phyloP scores from a whole-genome alignment of 2,888 invertebrate species.

The Himalopsyche japonica region DNA sequence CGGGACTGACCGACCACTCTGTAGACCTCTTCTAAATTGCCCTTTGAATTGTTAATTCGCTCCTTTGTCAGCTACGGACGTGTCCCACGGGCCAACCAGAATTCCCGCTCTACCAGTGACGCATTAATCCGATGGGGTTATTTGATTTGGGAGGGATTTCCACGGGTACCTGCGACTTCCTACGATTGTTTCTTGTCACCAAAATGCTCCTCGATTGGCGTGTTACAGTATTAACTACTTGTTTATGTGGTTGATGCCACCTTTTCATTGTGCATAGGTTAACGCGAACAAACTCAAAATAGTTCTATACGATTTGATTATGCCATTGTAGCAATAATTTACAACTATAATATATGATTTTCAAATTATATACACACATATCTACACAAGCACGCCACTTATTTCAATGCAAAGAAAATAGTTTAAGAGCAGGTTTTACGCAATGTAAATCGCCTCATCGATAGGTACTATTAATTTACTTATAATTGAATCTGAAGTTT shows the following conservation, averaged over 20 bases:
- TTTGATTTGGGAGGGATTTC: neutral
- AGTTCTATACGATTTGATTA: neutral
- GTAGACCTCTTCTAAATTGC: constrained; percentile 22
- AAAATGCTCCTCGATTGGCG: neutral
- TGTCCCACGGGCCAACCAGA: neutral
- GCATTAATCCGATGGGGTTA: neutral
- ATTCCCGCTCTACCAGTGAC: neutral
- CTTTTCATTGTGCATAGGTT: neutral
- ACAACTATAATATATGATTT: too few species aligned
- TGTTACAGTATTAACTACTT: neutral
- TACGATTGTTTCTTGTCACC: neutral
- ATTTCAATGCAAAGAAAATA: too few species aligned
- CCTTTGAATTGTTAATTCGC: constrained; percentile 30
- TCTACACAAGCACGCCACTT: too few species aligned
- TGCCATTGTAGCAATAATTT: too few species aligned
- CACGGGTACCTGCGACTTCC: neutral
- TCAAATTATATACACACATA: too few species aligned
- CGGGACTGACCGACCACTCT: neutral
- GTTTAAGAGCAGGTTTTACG: too few species aligned
- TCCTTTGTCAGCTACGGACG: constrained; percentile 19
- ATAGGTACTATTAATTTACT: too few species aligned
- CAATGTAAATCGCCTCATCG: too few species aligned
- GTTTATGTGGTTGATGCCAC: neutral
- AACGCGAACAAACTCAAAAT: neutral
- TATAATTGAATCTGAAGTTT: too few species aligned